phyloP scores from a whole-genome alignment of 2,113 vertebrate genomes.

The Dascyllus trimaculatus region DNA sequence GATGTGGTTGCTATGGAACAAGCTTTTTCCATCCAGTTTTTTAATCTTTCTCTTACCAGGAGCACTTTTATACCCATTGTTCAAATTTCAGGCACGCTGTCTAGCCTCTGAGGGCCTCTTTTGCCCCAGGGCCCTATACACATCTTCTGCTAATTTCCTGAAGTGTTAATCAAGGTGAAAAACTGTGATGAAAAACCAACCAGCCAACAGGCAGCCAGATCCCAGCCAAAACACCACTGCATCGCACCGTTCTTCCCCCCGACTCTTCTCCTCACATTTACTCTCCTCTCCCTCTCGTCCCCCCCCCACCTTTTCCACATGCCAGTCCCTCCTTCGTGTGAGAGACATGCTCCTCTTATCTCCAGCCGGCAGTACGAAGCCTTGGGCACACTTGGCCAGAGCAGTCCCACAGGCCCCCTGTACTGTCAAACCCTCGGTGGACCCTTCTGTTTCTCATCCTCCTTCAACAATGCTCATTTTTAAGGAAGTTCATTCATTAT shows the following conservation, averaged over 20 bases:
- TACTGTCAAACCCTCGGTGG: conserved; percentile 36
- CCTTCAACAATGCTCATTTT: conserved; percentile 62
- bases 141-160: conserved; percentile 50
- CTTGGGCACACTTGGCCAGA: conserved; percentile 47
- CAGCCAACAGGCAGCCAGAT: conserved; percentile 34
- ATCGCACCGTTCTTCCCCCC: conserved; percentile 12
- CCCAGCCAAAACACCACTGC: conserved; percentile 38
- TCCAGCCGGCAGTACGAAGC: conserved; percentile 51
- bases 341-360: conserved; percentile 58
- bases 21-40: conserved; percentile 21
- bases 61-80: conserved; percentile 18
- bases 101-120: conserved; percentile 24
- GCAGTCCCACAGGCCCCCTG: conserved; percentile 16
- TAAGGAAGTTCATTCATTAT: conserved; percentile 76
- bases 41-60: conserved; percentile 12
- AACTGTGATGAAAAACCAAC: conserved; percentile 44
- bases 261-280: neutral
- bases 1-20: neutral
- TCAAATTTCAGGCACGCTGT: conserved; percentile 28
- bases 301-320: conserved; percentile 16
- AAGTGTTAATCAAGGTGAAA: conserved; percentile 59
- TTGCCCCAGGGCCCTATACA: conserved; percentile 15
- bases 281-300: conserved; percentile 18
- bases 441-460: conserved; percentile 45
- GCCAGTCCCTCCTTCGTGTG: conserved; percentile 37